Conservation (phyloP, 2,888 invertebrate species). For the Mystacides longicornis region DNA sequence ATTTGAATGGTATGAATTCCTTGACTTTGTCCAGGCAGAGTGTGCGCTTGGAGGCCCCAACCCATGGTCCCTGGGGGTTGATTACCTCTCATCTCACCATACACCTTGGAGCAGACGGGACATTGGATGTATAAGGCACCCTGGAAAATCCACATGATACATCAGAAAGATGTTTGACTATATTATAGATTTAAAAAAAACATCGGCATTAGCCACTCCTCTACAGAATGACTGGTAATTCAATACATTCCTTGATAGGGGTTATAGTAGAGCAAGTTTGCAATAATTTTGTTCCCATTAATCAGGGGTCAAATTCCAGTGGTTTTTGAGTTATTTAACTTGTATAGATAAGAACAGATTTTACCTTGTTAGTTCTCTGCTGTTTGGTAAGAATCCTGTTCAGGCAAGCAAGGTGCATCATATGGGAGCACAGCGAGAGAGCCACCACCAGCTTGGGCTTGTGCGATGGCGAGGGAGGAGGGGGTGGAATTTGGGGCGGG, state of each 20-base stretch:
- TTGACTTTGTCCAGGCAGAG: slow-evolving; percentile 50
- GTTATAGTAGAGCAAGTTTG: no score
- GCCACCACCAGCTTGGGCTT: slow-evolving; percentile 50
- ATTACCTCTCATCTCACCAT: slow-evolving; percentile 71
- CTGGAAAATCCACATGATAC: no score
- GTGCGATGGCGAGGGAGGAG: slow-evolving; percentile 55
- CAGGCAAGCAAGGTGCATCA: slow-evolving; percentile 74
- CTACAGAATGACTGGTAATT: no score
- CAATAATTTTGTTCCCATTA: no score
- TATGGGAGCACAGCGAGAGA: slow-evolving; percentile 67
- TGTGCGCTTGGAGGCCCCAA: slow-evolving; percentile 63
- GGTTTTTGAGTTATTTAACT: no score
- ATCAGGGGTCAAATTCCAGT: no score
- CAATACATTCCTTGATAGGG: no score
- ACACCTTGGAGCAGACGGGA: slow-evolving; percentile 77
- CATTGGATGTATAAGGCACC: slow-evolving; percentile 71
- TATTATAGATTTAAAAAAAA: no score
- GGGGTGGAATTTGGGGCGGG: slow-evolving; percentile 47
- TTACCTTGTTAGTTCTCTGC: slow-evolving; percentile 22
- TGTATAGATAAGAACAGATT: background rate
- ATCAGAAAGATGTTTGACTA: no score
- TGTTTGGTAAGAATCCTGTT: slow-evolving; percentile 58
- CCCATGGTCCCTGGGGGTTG: slow-evolving; percentile 81
- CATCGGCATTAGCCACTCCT: no score
- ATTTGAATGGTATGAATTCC: slow-evolving; percentile 72